Percentiles rank a stretch among this genome's conserved stretches.
These are phyloP conservation scores for Actinemys pallida DNA, from an alignment of 2,113 vertebrate genomes.

Conservation along the genomic window DNA sequence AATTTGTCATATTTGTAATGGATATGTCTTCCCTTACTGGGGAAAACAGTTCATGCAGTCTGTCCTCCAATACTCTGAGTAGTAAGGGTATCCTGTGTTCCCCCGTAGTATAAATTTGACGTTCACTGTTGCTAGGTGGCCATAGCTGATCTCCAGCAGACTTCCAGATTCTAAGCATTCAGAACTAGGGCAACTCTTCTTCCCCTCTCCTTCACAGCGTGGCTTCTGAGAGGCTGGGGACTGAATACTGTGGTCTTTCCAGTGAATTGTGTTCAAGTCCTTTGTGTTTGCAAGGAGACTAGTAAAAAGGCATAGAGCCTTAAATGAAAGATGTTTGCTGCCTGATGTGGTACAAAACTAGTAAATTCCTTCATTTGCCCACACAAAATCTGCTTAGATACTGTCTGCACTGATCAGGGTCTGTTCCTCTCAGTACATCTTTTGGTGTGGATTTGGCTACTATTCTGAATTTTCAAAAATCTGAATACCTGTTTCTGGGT, in stretches of 20 bases:
- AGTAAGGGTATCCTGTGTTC: not conserved
- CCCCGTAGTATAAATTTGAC: not conserved
- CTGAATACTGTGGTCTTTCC: not conserved
- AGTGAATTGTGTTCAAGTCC: not conserved
- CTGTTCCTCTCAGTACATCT: not conserved
- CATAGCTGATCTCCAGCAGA: not conserved
- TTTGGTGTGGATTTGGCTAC: not conserved
- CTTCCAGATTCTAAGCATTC: not conserved
- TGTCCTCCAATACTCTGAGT: slow-evolving; percentile 2
- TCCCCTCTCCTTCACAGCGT: not conserved
- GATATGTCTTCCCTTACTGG: slow-evolving; percentile 10
- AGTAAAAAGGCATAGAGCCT: not conserved
- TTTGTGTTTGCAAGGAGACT: slow-evolving; percentile 1
- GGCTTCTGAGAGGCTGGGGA: not conserved
- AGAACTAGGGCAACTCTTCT: not conserved
- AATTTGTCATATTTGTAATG: not conserved
- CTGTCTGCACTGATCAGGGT: not conserved
- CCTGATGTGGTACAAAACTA: not conserved
- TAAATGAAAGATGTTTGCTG: not conserved
- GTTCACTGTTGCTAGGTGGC: slow-evolving; percentile 2
- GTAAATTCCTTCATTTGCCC: not conserved
- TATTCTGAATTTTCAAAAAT: not conserved
- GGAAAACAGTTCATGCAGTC: not conserved
- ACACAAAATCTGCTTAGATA: not conserved
- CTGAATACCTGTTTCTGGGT: not conserved